Evolutionary conservation across 2,888 invertebrate genomes (phyloP), one percentile per base, ranked within the genome.

Genomic region (Cenopis cana): DNA sequence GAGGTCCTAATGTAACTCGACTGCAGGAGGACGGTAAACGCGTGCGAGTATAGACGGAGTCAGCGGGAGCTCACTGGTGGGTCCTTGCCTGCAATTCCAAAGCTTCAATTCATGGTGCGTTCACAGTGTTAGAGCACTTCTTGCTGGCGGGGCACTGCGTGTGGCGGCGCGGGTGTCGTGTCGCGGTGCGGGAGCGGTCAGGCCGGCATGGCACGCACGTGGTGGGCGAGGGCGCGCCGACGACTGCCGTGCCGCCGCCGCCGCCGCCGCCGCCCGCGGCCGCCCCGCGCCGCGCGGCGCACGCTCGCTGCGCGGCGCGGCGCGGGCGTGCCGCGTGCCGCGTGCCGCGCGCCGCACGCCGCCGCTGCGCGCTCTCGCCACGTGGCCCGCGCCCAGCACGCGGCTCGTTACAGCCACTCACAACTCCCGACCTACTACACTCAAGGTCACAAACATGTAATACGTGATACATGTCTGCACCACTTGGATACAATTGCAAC

Each of bases 181-280:
- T 41, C 36, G 69, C 64, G 64, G 69, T 46, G 54, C 70, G 20
- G 57, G 38, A 60, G 64, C 29, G 72, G 59, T 54, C 69, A 67
- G 57, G 59, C 33, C 55, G 69, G 57, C 66, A 49, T 60, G 60
- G 60, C 17, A 68, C 64, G 73, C 54, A 73, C 75, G 73, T 56
- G 66, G 73, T 68, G 73, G 69, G 72, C 73, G 72, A 72, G 69
- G 72, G 73, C 72, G 72, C 60, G 73, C 74, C 67, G 75, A 74
- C 24, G 46, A 57, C 73, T 73, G 68, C 69, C 71, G 68, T 57
- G n/a, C 56, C 61, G 50, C 61, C 57, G 36, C 67, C 36, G 36
- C 41, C 68, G n/a, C 52, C 60, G 54, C 68, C 52, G 54, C 54
- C 68, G 17, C 54, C 59, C 36, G 56, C 46, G 24, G 46, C 41